Conservation (phyloP, 2,797 vertebrate genomes). For the Salmo trutta region DNA sequence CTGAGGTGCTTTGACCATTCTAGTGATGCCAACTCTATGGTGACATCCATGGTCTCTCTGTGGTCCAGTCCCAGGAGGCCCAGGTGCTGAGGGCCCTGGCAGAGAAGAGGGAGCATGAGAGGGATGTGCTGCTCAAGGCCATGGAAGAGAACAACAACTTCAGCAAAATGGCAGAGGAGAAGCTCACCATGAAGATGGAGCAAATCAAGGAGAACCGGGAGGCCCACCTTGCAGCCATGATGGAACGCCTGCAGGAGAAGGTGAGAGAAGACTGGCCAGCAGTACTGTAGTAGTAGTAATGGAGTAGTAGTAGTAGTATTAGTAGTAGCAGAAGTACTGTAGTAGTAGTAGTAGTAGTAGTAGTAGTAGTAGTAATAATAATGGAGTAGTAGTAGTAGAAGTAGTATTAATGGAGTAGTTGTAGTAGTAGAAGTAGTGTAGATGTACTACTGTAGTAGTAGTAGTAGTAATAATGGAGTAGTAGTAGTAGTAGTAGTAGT, state of each 20-base stretch:
- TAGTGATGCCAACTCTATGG: neutral
- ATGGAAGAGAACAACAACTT: constrained; percentile 98
- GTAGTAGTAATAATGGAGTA: no score
- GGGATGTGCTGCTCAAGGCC: constrained; percentile 93
- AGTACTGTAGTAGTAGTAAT: no score
- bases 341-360: no score
- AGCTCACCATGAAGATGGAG: constrained; percentile 95
- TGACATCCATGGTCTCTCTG: neutral
- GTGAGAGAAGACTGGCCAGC: constrained; percentile 47
- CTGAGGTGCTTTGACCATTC: neutral
- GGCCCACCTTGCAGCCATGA: constrained; percentile 88
- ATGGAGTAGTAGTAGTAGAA: no score
- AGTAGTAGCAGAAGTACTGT: no score
- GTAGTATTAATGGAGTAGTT: no score
- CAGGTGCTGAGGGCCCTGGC: constrained; percentile 91
- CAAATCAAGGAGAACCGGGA: constrained; percentile 95
- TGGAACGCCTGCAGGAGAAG: constrained; percentile 92
- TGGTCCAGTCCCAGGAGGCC: constrained; percentile 86
- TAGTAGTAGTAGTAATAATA: no score
- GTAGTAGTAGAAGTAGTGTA: no score
- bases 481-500: no score
- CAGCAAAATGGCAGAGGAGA: constrained; percentile 96
- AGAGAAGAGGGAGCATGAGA: constrained; percentile 91
- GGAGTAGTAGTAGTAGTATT: no score
- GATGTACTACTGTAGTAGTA: no score